Evolutionary conservation across 2,888 invertebrate genomes (phyloP), one percentile per base, ranked within the genome.

Genomic region (Plusia festucae): DNA sequence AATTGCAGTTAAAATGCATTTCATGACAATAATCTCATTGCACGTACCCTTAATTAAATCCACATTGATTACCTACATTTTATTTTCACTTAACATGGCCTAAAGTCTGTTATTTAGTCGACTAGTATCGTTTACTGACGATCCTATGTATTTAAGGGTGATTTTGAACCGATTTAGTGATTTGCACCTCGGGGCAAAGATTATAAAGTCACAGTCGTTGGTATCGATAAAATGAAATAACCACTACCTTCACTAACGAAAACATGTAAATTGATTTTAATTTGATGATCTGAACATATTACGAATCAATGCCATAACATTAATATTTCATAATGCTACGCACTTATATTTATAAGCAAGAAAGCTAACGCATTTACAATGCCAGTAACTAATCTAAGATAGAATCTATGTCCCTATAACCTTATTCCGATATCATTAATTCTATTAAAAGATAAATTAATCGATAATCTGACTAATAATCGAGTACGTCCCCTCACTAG

Each of bases 81-180:
- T 83, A 81, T 89, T 79, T 89, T 91, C 88, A 89, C 86, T 89
- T 89, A 86, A 76, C 80, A 68, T 81, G 68, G 70, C 64, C 61
- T 85, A 81, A 88, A 84, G 78, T 79, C 77, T 85, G 86, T 89
- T 86, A 88, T 90, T 90, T 84, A 70, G 72, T 44, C 70, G 68
- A 73, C 80, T 73, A 65, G 74, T 68, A 69, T 75, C 70, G 61
- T 63, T 74, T 70, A 77, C 59, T 44, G 53, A 44, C 65, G 40
- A 71, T 65, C 53, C 56, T 65, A 74, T 78, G 76, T 79, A 71
- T 68, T 82, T 78, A 81, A 76, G 73, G 74, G 79, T 73, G 78
- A 81, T 85, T 87, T 85, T 74, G 73, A 83, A 86, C 81, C 86
- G 84, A 87, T 88, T 86, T 84, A 82, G 82, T 74, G 81, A 79